A percentile compares a stretch with the other conserved stretches of the same genome.
Conservation (phyloP, 37 sponge, comb jelly and placozoan genomes). For the Hexactinellida sp. region DNA sequence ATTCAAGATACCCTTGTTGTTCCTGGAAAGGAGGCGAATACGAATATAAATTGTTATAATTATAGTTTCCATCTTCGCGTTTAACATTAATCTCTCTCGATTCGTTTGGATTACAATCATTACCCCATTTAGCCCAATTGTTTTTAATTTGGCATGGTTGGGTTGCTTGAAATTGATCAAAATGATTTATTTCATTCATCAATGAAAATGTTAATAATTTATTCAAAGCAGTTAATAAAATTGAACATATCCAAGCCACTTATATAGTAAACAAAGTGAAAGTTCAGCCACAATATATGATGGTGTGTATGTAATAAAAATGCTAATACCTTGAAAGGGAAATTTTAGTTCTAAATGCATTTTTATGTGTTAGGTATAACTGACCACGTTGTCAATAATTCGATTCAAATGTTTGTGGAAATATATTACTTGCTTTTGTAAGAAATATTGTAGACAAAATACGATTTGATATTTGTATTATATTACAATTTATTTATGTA, state of each 20-base stretch:
- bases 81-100: neutral
- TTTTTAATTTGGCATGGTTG: neutral
- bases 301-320: neutral
- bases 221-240: no score
- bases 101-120: no score
- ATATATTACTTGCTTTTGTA: no score
- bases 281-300: neutral
- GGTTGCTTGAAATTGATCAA: conserved; percentile 2
- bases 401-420: no score
- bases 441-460: no score
- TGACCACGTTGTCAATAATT: no score
- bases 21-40: neutral
- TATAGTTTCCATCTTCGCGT: neutral
- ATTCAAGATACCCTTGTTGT: neutral
- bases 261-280: neutral
- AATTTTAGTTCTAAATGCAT: neutral
- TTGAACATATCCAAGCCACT: neutral
- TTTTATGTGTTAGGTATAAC: neutral
- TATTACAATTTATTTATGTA: no score
- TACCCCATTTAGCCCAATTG: neutral
- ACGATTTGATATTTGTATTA: no score
- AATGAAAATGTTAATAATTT: neutral
- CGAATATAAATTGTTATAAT: neutral
- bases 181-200: neutral
- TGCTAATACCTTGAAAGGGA: no score